Evolutionary conservation across 2,113 vertebrate species (phyloP).

Genomic region (Delphinapterus leucas): DNA sequence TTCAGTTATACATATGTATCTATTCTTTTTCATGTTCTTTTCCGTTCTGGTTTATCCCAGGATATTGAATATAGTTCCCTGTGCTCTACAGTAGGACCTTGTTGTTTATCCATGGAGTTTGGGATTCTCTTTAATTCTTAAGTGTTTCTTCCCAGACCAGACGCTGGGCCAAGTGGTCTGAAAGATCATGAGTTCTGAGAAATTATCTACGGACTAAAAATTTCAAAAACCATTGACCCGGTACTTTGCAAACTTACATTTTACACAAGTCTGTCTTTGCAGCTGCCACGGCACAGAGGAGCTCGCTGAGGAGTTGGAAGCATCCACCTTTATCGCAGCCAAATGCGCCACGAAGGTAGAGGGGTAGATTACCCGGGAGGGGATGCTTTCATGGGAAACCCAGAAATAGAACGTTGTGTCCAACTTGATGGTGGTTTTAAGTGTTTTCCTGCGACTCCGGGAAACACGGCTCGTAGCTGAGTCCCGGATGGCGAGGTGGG

Average conservation of each 20-base stretch:
- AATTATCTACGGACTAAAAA: neutral
- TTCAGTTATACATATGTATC: rapidly evolving
- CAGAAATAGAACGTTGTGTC: neutral
- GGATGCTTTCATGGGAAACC: neutral
- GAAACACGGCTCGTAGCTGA: neutral
- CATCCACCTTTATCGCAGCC: rapidly evolving
- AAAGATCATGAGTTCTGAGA: no score
- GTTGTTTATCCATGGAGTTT: neutral
- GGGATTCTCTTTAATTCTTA: neutral
- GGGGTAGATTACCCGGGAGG: rapidly evolving
- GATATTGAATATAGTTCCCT: neutral
- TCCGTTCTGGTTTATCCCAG: neutral
- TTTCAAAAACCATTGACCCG: neutral
- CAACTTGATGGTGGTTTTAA: rapidly evolving
- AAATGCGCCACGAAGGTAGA: rapidly evolving
- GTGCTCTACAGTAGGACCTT: neutral
- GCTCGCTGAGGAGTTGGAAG: rapidly evolving
- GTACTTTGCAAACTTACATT: neutral
- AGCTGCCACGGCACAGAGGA: rapidly evolving
- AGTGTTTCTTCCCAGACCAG: neutral
- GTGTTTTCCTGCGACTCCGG: neutral
- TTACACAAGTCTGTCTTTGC: neutral
- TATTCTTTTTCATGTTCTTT: neutral
- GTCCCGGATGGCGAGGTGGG: rapidly evolving
- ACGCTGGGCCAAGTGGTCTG: rapidly evolving